Conservation (phyloP, 2,113 vertebrate species). For the Phainopepla nitens region DNA sequence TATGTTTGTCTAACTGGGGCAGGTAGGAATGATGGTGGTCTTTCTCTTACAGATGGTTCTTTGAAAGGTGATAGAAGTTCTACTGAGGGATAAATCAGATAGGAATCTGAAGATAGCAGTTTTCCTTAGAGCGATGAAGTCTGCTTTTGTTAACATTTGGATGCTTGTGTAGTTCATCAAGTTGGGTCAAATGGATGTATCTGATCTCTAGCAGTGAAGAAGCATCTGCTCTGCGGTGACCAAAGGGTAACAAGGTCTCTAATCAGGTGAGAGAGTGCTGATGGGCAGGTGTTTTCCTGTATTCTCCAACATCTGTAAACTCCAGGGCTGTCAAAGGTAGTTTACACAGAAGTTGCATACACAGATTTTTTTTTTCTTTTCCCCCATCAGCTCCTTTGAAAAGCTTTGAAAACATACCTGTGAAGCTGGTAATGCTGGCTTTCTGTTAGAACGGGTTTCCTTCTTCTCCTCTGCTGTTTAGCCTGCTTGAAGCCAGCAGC, state of each 20-base stretch:
- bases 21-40: background rate
- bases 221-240: background rate
- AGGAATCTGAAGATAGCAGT: background rate
- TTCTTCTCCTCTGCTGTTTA: background rate
- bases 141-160: constrained; percentile 25
- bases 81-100: constrained; percentile 5
- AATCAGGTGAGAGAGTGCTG: background rate
- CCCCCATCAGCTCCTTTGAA: background rate
- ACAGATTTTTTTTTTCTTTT: background rate
- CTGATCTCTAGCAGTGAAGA: background rate
- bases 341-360: constrained; percentile 13
- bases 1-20: background rate
- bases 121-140: background rate
- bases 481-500: background rate
- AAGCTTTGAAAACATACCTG: background rate
- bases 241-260: constrained; percentile 16
- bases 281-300: constrained; percentile 24
- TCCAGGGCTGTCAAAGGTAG: background rate
- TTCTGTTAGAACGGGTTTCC: background rate
- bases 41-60: background rate
- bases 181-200: background rate
- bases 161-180: background rate
- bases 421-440: background rate
- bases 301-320: background rate
- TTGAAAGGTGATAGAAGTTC: constrained; percentile 20